Percentiles rank a stretch among this genome's conserved stretches.
Conservation (phyloP, 1,140 invertebrate genomes). For the Trichonephila clavipes region DNA sequence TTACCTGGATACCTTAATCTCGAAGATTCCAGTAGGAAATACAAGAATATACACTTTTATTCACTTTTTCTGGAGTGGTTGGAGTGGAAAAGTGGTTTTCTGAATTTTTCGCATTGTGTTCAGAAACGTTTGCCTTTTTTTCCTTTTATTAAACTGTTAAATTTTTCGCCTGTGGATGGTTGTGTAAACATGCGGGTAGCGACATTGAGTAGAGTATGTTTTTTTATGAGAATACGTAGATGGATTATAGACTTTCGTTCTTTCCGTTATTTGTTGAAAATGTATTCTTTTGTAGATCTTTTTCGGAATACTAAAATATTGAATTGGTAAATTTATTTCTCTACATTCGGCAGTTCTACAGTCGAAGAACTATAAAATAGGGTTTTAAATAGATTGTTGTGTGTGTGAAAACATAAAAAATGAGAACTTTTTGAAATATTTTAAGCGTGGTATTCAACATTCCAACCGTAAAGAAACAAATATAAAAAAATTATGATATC, state of each 20-base stretch:
- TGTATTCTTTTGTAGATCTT: background rate
- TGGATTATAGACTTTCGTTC: constrained; percentile 1
- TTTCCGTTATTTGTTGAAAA: background rate
- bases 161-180: constrained; percentile 31
- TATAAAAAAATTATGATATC: no score
- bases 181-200: constrained; percentile 33
- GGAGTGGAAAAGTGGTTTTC: constrained; percentile 45
- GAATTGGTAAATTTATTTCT: no score
- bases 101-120: background rate
- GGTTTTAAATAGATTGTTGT: no score
- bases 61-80: constrained; percentile 8
- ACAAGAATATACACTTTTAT: constrained; percentile 30
- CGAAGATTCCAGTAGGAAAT: constrained; percentile 24
- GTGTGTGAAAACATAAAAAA: no score
- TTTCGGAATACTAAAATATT: no score
- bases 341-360: no score
- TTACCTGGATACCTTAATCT: constrained; percentile 57
- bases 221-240: background rate
- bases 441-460: no score
- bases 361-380: no score
- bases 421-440: no score
- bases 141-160: background rate
- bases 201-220: background rate
- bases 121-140: constrained; percentile 1
- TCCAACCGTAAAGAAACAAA: no score